Evolutionary conservation across 2,888 invertebrate genomes (phyloP).

Genomic region (Scaptodrosophila latifasciaeformis): DNA sequence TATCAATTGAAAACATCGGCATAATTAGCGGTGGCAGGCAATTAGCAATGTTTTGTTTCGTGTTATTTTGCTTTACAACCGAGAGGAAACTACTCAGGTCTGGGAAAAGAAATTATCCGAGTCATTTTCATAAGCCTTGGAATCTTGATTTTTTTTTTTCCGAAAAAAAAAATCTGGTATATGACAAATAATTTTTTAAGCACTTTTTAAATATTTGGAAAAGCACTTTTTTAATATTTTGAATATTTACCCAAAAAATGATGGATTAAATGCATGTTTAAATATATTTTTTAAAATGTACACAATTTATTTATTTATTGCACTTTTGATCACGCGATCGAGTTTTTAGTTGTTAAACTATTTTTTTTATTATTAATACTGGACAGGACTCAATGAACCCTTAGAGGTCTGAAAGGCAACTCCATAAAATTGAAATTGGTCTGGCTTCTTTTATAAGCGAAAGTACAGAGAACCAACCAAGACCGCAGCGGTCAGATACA

Average conservation of each 20-base stretch:
- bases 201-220: background rate
- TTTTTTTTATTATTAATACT: conserved; percentile 10
- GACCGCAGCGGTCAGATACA: conserved; percentile 70
- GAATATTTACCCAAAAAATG: background rate
- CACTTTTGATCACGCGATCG: background rate
- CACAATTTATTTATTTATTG: background rate
- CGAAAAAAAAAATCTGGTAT: no score
- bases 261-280: background rate
- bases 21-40: conserved; percentile 20
- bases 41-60: conserved; percentile 17
- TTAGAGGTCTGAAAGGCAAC: conserved; percentile 45
- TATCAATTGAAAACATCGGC: conserved; percentile 27
- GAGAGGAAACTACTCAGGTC: no score
- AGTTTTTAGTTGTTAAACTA: background rate
- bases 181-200: no score
- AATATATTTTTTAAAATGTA: background rate
- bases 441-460: conserved; percentile 55
- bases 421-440: conserved; percentile 47
- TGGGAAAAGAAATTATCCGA: no score
- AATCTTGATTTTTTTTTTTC: no score
- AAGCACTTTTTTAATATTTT: background rate
- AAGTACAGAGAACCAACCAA: conserved; percentile 1
- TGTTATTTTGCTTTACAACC: no score
- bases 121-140: no score
- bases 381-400: conserved; percentile 45